phyloP scores from a whole-genome alignment of 2,888 invertebrate genomes.

The Sphinx pinastri region DNA sequence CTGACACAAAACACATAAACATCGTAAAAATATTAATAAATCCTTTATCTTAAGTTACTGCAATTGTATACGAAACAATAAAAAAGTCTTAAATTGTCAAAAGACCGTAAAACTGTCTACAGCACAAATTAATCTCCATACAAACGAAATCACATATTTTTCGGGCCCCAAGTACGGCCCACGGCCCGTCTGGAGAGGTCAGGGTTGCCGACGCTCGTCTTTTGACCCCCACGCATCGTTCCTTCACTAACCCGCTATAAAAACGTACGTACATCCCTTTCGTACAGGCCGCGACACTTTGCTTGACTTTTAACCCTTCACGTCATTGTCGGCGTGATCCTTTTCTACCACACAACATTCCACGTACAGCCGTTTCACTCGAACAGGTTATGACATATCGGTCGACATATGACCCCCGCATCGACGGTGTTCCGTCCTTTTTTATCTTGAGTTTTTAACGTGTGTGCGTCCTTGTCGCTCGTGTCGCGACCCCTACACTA shows the following conservation, averaged over 20 bases:
- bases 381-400: constrained; percentile 83
- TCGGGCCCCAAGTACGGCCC: constrained; percentile 68
- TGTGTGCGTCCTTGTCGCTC: constrained; percentile 65
- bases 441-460: constrained; percentile 56
- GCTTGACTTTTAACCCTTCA: constrained; percentile 81
- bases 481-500: constrained; percentile 79
- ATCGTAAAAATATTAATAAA: neutral
- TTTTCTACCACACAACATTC: constrained; percentile 52
- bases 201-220: constrained; percentile 82
- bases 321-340: constrained; percentile 76
- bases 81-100: neutral
- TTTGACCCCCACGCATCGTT: constrained; percentile 72
- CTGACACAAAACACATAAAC: neutral
- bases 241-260: constrained; percentile 53
- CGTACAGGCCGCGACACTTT: constrained; percentile 79
- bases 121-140: neutral
- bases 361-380: constrained; percentile 64
- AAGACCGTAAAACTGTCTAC: neutral
- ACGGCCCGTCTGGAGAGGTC: constrained; percentile 70
- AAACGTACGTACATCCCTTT: constrained; percentile 55
- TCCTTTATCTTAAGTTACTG: constrained; percentile 4
- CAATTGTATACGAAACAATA: neutral
- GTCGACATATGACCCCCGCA: constrained; percentile 78
- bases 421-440: constrained; percentile 63
- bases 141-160: constrained; percentile 35